Base-by-base conservation (phyloP, 2,113 vertebrate genomes). In the Varanus komodoensis region DNA sequence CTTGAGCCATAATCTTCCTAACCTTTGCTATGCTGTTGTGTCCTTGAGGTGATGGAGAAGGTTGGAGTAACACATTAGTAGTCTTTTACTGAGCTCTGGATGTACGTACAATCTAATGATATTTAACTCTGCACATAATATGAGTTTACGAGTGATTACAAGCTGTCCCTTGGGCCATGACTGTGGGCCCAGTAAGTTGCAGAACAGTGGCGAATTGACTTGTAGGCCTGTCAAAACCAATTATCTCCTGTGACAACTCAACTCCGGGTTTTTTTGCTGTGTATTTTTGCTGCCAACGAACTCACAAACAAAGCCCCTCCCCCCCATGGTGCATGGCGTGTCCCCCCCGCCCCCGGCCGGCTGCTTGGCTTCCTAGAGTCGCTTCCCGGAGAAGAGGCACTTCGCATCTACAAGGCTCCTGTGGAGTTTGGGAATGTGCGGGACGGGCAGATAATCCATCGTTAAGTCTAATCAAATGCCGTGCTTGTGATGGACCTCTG, bases 141-240 rank as follows among this genome's bases (percentile, higher is more conserved):
- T 97, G 97, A 98, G 97, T 98, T 98, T 98, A 98, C 97, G 97
- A 97, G 98, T 97, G 98, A 99, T 99, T 98, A 98, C 97, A 97
- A 94, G 95, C 96, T 94, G 95, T 98, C 98, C 98, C 97, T 93
- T 95, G 98, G 98, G 98, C 98, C 97, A 96, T 94, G 92, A 97
- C 98, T 97, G 97, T 96, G 27, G 54, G 88, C 97, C 97, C 98
- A 98, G 96, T 97, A 97, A 98, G 97, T 98, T 97, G 97, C 97
- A 98, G 98, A 99, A 98, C 98, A 98, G 98, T 98, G 98, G 98
- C 94, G 97, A 98, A 99, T 99, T 98, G 99, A 99, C 98, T 98
- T 96, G 97, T 97, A 98, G 97, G 97, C 97, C 97, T 98, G 98
- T 98, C 98, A 98, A 97, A 98, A 98, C 98, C 98, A 98, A 98